A percentile compares a stretch with the other conserved stretches of the same genome.
Conservation (phyloP, 2,888 invertebrate species). For the Allophyes oxyacanthae region DNA sequence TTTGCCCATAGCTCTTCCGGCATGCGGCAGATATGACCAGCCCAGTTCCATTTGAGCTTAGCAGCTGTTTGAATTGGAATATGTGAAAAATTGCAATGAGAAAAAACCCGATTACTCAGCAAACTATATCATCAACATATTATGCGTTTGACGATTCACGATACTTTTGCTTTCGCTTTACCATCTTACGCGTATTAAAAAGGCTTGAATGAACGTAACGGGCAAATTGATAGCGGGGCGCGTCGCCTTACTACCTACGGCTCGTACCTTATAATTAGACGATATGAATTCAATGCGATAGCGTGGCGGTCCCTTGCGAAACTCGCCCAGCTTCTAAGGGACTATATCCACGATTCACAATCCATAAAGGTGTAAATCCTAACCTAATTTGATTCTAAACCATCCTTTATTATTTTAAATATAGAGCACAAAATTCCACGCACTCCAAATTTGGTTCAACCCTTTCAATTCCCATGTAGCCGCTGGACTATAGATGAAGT, state of each 20-base stretch:
- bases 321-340: constrained; percentile 81
- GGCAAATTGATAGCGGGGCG: constrained; percentile 64
- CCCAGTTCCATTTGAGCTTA: too few species aligned
- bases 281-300: constrained; percentile 87
- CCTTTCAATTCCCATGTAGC: constrained; percentile 50
- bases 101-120: constrained; percentile 28
- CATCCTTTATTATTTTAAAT: background rate
- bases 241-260: constrained; percentile 65
- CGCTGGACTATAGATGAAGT: constrained; percentile 62
- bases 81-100: too few species aligned
- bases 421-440: constrained; percentile 33
- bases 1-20: too few species aligned
- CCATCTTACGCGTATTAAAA: constrained; percentile 47
- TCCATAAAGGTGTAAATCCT: constrained; percentile 24
- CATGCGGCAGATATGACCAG: too few species aligned
- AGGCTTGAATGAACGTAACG: constrained; percentile 53
- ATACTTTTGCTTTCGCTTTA: constrained; percentile 41
- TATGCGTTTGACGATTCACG: constrained; percentile 5
- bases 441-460: constrained; percentile 54
- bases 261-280: constrained; percentile 86
- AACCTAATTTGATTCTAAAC: constrained; percentile 16
- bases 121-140: constrained; percentile 18
- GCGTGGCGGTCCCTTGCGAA: constrained; percentile 84
- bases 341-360: constrained; percentile 68
- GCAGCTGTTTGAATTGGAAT: too few species aligned